Evolutionary conservation across 2,888 invertebrate genomes (phyloP), one percentile per base, ranked within the genome.

Genomic region (Synanthedon tipuliformis): DNA sequence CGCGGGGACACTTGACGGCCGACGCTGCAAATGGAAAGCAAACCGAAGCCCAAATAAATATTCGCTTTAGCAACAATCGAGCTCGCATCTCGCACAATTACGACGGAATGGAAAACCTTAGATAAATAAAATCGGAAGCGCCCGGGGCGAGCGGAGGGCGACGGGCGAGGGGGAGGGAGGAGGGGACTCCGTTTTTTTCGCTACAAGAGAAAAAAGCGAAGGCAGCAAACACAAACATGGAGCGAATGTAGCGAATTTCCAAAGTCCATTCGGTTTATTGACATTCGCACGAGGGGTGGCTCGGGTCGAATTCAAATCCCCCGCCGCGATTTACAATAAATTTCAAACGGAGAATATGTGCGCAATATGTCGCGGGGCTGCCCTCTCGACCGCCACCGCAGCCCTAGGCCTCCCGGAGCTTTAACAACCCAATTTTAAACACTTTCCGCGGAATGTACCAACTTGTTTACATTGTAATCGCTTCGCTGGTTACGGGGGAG

Each of bases 221-320:
- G 78, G 66, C 80, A 78, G 81, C 84, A 71, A 81, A 82, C 77
- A 73, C 81, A 82, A 83, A 83, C 78, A 81, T 69, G 67, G 73
- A 65, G 76, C 73, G 76, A 79, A 83, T 81, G 85, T 83, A 81
- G 84, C 82, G 75, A 83, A 84, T 81, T 84, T 78, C 70, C 72
- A 81, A 82, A 82, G 72, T 81, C 79, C 75, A 82, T 86, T 84
- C 78, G 73, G 78, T 83, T 81, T 84, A 83, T 84, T 84, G 85
- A 82, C 82, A 76, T 65, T 56, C 63, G 68, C 65, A 66, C 66
- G 71, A 71, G 69, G 63, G 54, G 55, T 34, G 59, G 56, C 54
- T 55, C 57, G 56, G 55, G 53, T 55, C 56, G 54, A 53, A 16
- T 78, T 78, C 77, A 80, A 81, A 77, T 79, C 81, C 78, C 75